These are phyloP conservation scores for Microtus pennsylvanicus DNA, from an alignment of 2,113 vertebrate genomes.

Conservation along the genomic window DNA sequence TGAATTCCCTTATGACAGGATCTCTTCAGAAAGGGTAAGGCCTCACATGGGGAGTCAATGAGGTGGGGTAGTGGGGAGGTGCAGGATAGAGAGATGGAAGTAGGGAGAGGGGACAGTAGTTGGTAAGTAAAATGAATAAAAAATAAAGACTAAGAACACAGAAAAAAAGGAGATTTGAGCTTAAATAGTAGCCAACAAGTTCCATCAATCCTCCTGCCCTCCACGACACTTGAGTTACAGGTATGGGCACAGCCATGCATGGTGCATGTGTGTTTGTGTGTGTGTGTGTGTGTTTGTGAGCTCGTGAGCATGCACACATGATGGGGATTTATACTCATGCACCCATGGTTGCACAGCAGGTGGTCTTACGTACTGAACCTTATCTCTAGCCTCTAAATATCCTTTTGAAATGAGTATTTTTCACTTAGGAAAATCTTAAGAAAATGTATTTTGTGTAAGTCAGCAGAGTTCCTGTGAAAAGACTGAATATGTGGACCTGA, in stretches of 20 bases:
- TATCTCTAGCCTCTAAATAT: too few relatives aligned
- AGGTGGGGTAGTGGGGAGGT: too few relatives aligned
- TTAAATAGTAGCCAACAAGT: background rate
- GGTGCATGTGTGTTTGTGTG: background rate
- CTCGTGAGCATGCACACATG: too few relatives aligned
- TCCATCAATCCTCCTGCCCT: background rate
- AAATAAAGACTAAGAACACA: too few relatives aligned
- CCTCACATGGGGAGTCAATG: too few relatives aligned
- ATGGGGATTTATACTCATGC: background rate
- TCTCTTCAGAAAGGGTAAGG: background rate
- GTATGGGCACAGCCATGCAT: background rate
- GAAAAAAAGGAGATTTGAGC: too few relatives aligned
- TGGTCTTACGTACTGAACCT: accelerated
- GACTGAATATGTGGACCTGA: background rate
- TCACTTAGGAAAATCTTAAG: background rate
- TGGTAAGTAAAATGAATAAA: too few relatives aligned
- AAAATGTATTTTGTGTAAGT: background rate
- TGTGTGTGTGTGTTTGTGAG: background rate
- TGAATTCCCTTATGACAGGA: background rate
- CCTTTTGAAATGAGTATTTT: background rate
- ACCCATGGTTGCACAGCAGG: background rate
- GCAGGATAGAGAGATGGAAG: too few relatives aligned
- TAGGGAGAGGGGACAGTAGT: too few relatives aligned
- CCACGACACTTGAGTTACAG: background rate
- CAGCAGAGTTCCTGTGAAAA: background rate